phyloP scores from a whole-genome alignment of 2,888 invertebrate species.

The Diarsia brunnea region DNA sequence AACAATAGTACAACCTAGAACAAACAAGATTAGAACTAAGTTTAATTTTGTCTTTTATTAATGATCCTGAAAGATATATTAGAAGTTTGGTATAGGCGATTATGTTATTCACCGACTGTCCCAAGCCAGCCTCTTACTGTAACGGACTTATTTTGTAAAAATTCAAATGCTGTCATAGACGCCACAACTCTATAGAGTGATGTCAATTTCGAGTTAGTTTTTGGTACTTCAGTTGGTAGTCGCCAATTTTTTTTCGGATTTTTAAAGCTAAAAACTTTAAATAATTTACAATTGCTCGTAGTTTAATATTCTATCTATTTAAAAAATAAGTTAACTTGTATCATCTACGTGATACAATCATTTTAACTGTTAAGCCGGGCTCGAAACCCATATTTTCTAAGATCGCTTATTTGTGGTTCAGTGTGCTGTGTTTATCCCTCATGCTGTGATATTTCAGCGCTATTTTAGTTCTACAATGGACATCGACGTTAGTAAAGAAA shows the following conservation, averaged over 20 bases:
- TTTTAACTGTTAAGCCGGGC: conserved; percentile 60
- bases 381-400: conserved; percentile 71
- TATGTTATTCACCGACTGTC: not conserved
- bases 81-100: not conserved
- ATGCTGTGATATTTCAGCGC: conserved; percentile 84
- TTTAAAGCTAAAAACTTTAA: conserved; percentile 78
- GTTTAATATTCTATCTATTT: conserved; percentile 62
- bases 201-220: conserved; percentile 86
- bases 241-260: conserved; percentile 84
- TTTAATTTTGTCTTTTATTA: not conserved
- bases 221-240: conserved; percentile 87
- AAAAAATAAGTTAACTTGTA: conserved; percentile 62
- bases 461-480: conserved; percentile 91
- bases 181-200: conserved; percentile 77
- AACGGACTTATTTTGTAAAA: conserved; percentile 75
- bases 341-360: conserved; percentile 62
- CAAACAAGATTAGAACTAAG: not conserved
- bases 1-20: not conserved
- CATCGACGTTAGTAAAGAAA: conserved; percentile 96
- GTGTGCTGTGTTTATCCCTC: conserved; percentile 85
- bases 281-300: conserved; percentile 63
- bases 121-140: conserved; percentile 19
- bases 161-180: conserved; percentile 85
- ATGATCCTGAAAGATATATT: not conserved
- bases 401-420: conserved; percentile 81